phyloP scores from a whole-genome alignment of 2,113 vertebrate species.

The Rattus rattus region DNA sequence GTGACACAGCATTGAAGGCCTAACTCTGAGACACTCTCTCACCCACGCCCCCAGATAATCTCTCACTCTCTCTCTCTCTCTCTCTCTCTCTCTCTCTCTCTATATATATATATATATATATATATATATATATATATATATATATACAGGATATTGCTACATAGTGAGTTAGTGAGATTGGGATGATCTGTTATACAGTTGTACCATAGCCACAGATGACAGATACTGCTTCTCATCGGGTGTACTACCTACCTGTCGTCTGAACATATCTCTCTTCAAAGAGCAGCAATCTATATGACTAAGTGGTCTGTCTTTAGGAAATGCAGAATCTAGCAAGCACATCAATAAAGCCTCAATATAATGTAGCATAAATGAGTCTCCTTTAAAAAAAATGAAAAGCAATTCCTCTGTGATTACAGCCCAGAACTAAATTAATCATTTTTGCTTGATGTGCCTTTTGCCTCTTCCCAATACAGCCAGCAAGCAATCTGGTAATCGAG shows the following conservation, averaged over 20 bases:
- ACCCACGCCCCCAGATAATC: neutral
- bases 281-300: neutral
- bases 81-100: too few relatives aligned
- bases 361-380: conserved; percentile 30
- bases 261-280: neutral
- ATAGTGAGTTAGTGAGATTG: neutral
- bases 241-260: neutral
- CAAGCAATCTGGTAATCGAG: neutral
- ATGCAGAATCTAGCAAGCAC: neutral
- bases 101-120: too few relatives aligned
- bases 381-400: conserved; percentile 22
- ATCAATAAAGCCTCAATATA: conserved; percentile 43
- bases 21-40: neutral
- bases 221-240: neutral
- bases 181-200: neutral
- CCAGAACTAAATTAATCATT: conserved; percentile 51
- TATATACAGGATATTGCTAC: neutral
- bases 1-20: neutral
- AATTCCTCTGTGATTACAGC: neutral
- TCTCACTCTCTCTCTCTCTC: too few relatives aligned
- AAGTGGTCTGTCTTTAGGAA: conserved; percentile 14
- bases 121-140: neutral
- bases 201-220: neutral
- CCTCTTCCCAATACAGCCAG: neutral
- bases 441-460: neutral